Evolutionary conservation across 2,797 vertebrate species (phyloP), one percentile per base, ranked within the genome.

Genomic region (Otus scops): DNA sequence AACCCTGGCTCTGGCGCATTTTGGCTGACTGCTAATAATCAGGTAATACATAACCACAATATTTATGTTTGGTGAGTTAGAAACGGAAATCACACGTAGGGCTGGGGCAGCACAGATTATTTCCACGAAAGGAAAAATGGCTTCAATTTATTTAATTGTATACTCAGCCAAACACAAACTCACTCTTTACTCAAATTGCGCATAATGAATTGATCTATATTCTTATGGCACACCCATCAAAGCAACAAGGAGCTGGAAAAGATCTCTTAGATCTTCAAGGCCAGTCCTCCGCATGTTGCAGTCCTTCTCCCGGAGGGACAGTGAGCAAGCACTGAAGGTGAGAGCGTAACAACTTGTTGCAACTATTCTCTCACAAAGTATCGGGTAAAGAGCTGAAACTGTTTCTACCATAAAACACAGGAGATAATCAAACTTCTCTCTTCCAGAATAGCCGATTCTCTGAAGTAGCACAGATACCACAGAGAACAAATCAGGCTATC

Each of bases 131-230:
- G 64, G 74, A 81, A 78, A 95, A 95, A 86, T 2, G 32, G 70
- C 51, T 78, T 76, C 20, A 45, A 87, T 88, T 88, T 79, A 88
- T 89, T 81, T 85, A 65, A 51, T 28, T 3, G 0, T 50, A 9
- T 75, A 92, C 92, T 91, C 70, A 36, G 82, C 59, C 76, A 94
- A 90, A 95, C 60, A 70, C 60, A 63, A 89, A 54, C 65, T 87
- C 59, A 6, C 67, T 83, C 32, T 68, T 77, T 43, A 68, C 50
- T 84, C 68, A 41, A 78, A 85, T 24, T 23, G 43, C 41, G n/a
- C 76, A 65, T 68, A 75, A 92, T 28, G 50, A 74, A 77, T 73
- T 34, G 3, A 80, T 61, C 32, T 22, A 41, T 5, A 54, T 70
- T 26, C 53, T 51, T 32, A 23, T 5, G 7, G 75, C 45, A 74